A percentile compares a stretch with the other conserved stretches of the same genome.
Evolutionary conservation across 2,113 vertebrate genomes (phyloP).

Genomic region (Nothocercus julius): DNA sequence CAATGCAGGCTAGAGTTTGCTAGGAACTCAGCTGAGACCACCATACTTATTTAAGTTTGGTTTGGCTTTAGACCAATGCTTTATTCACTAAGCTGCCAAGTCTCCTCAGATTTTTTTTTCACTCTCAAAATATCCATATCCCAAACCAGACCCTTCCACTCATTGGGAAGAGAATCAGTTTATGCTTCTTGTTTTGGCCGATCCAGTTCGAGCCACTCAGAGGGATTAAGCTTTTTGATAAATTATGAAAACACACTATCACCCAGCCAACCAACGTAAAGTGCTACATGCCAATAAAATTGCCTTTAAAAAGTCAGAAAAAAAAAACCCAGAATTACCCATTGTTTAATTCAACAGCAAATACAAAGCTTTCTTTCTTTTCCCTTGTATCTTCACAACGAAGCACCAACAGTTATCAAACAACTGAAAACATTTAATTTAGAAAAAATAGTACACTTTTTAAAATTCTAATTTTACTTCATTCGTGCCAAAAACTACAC

Average conservation of each 20-base stretch:
- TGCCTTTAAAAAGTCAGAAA: not conserved
- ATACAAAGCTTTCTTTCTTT: not conserved
- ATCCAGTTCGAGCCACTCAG: not conserved
- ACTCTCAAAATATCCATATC: conserved; percentile 41
- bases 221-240: conserved; percentile 3
- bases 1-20: conserved; percentile 60
- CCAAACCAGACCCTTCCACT: conserved; percentile 30
- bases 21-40: conserved; percentile 69
- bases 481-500: not conserved
- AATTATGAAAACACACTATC: not conserved
- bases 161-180: conserved; percentile 38
- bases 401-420: not conserved
- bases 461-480: not conserved
- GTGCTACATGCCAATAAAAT: not conserved
- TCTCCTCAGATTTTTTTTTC: conserved; percentile 29
- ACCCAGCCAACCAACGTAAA: not conserved
- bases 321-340: not conserved
- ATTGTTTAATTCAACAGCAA: conserved; percentile 7
- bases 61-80: conserved; percentile 66
- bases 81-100: conserved; percentile 63
- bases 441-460: not conserved
- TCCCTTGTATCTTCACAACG: not conserved
- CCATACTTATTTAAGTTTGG: conserved; percentile 59
- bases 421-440: not conserved
- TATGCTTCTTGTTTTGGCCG: not conserved